phyloP scores from a whole-genome alignment of 2,888 invertebrate species.

The Chymomyza caudatula region DNA sequence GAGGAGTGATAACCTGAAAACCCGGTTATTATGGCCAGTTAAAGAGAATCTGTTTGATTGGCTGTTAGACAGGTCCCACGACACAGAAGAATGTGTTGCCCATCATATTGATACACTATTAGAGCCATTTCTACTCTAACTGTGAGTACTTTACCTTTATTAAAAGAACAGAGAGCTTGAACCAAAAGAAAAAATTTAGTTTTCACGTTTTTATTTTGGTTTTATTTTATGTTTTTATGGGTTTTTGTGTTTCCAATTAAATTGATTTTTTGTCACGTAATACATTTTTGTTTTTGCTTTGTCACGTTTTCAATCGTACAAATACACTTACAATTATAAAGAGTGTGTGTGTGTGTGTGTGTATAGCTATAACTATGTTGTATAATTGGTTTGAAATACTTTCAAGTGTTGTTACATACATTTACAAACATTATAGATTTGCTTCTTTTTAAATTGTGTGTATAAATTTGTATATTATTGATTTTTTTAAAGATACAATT shows the following conservation, averaged over 20 bases:
- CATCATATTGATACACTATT: no score
- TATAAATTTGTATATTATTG: not conserved
- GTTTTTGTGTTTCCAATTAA: slow-evolving; percentile 50
- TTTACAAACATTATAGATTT: slow-evolving; percentile 32
- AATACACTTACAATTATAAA: slow-evolving; percentile 48
- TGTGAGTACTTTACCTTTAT: no score
- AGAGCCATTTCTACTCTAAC: no score
- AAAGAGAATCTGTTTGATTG: no score
- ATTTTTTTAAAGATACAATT: not conserved
- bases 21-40: no score
- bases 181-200: not conserved
- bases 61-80: no score
- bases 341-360: slow-evolving; percentile 14
- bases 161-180: not conserved
- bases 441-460: not conserved
- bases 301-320: slow-evolving; percentile 42
- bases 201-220: not conserved
- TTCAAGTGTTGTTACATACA: slow-evolving; percentile 41
- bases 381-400: slow-evolving; percentile 62
- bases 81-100: no score
- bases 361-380: slow-evolving; percentile 51
- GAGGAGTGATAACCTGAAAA: no score
- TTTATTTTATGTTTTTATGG: slow-evolving; percentile 42
- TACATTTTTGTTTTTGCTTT: slow-evolving; percentile 37
- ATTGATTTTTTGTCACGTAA: slow-evolving; percentile 48